Evolutionary conservation across 2,113 vertebrate genomes (phyloP), one percentile per base, ranked within the genome.

Genomic region (Pedetes capensis): DNA sequence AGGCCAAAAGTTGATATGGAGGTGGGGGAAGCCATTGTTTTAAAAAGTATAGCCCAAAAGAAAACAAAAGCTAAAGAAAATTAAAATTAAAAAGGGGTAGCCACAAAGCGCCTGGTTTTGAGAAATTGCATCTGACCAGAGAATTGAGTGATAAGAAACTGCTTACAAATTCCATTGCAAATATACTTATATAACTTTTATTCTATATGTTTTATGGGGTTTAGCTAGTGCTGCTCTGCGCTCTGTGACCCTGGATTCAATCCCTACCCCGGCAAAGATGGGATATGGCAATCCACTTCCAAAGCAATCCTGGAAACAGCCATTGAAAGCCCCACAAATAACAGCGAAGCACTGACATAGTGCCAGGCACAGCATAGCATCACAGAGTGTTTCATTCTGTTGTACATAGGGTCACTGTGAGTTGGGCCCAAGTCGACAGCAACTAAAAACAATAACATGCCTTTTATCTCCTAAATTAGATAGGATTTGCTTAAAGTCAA

Each of bases 401-500:
- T n/a, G n/a, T n/a, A n/a, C n/a, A n/a, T n/a, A n/a, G n/a, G n/a
- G n/a, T n/a, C n/a, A n/a, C n/a, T n/a, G n/a, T n/a, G n/a, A n/a
- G n/a, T n/a, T n/a, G n/a, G n/a, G n/a, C n/a, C n/a, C n/a, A n/a
- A n/a, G n/a, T n/a, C n/a, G n/a, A n/a, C n/a, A n/a, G n/a, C n/a
- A n/a, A n/a, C n/a, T n/a, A n/a, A n/a, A n/a, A n/a, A n/a, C n/a
- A n/a, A n/a, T n/a, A n/a, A n/a, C n/a, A n/a, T n/a, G n/a, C n/a
- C n/a, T n/a, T n/a, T n/a, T n/a, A n/a, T 84, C 68, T 83, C 61
- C 68, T 96, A 87, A 84, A 85, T 96, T 88, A 91, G 57, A 93
- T 61, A 23, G 64, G 25, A 88, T 94, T 96, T 95, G 96, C 91
- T 57, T 94, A 93, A 91, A 76, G 78, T 91, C 92, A 95, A 61